Percentiles rank a stretch among this genome's conserved stretches.
These are phyloP conservation scores for Sitta carolinensis DNA, from an alignment of 2,797 vertebrate species.

Conservation along the genomic window DNA sequence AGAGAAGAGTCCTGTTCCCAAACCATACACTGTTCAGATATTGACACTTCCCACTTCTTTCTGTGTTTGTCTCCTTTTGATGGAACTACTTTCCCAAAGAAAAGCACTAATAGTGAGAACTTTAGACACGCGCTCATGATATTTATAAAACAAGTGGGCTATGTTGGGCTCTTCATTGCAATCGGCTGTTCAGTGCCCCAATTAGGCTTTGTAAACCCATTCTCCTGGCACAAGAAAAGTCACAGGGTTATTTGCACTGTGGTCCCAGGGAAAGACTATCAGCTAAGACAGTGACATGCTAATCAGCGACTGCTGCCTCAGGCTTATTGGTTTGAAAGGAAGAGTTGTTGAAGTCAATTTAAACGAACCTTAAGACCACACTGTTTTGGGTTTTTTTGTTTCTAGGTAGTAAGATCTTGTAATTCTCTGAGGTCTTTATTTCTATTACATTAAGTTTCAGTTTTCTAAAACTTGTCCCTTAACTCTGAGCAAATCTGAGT, in stretches of 20 bases:
- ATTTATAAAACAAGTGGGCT: fast-evolving
- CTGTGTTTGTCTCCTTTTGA: not conserved
- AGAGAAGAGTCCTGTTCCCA: not conserved
- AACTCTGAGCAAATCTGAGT: not conserved
- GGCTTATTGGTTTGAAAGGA: slow-evolving; percentile 4
- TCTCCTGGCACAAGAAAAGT: not conserved
- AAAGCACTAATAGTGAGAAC: not conserved
- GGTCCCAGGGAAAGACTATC: not conserved
- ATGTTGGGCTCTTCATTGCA: not conserved
- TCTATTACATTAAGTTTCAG: not conserved
- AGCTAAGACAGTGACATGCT: not conserved
- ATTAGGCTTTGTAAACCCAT: not conserved
- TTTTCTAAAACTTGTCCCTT: not conserved
- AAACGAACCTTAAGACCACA: not conserved
- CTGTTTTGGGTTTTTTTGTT: not conserved
- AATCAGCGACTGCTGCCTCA: slow-evolving; percentile 20
- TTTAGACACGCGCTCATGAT: not conserved
- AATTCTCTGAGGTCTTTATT: slow-evolving; percentile 14
- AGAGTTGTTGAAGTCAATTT: not conserved
- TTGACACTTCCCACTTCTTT: not conserved
- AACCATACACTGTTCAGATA: not conserved
- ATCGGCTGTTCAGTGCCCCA: not conserved
- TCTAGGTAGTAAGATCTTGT: not conserved
- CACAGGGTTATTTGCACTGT: not conserved
- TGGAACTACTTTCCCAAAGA: not conserved